Evolutionary conservation across 2,113 vertebrate species (phyloP), one percentile per base, ranked within the genome.

Genomic region (Hiodon tergisus): DNA sequence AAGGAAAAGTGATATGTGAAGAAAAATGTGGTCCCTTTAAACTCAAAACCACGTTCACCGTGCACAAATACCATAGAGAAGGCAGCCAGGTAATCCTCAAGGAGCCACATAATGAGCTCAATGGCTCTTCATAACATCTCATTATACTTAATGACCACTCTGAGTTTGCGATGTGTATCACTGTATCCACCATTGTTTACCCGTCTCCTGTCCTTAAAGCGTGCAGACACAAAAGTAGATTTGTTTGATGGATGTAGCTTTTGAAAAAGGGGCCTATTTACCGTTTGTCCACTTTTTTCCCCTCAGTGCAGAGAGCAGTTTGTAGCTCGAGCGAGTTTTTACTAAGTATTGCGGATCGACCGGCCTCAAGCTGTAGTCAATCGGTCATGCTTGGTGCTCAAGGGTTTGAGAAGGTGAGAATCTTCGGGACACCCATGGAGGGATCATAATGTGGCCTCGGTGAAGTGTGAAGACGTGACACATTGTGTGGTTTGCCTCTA

Each of bases 111-210:
- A 90, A 90, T 89, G 81, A 87, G 86, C 87, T 86, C 84, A 85
- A 87, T 85, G 82, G 83, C 84, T 89, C 79, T 83, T 87, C 83
- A 87, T 88, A 88, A 89, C 89, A 89, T 90, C 90, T 91, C 86
- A 91, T 91, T 90, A 91, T 86, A 87, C 85, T 87, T 92, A 90
- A 91, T 90, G 86, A 91, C 87, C 77, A 77, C 85, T 87, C 83
- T 87, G 85, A 88, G 87, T 88, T 90, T 89, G 89, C 87, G 88
- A 82, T 90, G 88, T 87, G 84, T 88, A 86, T 87, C 83, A 87
- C 84, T 86, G 88, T 87, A 85, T 82, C 86, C 83, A 83, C 78
- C 85, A 81, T 81, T 89, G 88, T 89, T 88, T 89, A 90, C 84
- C 84, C 84, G 79, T 86, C 85, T 83, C 85, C 85, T 87, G 88